Evolutionary conservation across 2,888 invertebrate species (phyloP).

Genomic region (Chrysina gloriosa): DNA sequence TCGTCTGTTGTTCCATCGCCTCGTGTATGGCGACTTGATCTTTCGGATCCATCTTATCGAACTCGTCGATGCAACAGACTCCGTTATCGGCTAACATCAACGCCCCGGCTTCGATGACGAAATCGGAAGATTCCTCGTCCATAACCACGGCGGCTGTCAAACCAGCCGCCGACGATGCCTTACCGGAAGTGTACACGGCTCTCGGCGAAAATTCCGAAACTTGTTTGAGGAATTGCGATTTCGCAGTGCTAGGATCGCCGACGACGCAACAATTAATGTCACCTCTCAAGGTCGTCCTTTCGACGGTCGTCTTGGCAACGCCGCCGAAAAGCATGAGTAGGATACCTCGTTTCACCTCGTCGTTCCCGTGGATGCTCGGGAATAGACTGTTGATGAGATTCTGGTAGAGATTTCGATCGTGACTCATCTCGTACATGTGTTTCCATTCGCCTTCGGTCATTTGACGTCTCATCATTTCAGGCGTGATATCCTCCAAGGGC

Average conservation of each 20-base stretch:
- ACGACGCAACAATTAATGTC: slow-evolving; percentile 98
- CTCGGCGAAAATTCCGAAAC: slow-evolving; percentile 94
- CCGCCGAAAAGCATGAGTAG: slow-evolving; percentile 97
- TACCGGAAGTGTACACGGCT: slow-evolving; percentile 98
- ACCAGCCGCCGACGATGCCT: slow-evolving; percentile 98
- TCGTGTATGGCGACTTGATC: slow-evolving; percentile 99
- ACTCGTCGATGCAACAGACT: slow-evolving; percentile 99
- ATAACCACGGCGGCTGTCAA: slow-evolving; percentile 97
- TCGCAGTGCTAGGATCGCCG: slow-evolving; percentile 98
- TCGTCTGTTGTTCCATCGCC: slow-evolving; percentile 99
- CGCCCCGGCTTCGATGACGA: slow-evolving; percentile 99
- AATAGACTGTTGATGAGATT: slow-evolving; percentile 93
- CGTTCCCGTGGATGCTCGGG: slow-evolving; percentile 96
- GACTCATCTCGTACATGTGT: slow-evolving; percentile 96
- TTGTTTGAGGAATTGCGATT: slow-evolving; percentile 96
- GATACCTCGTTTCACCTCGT: slow-evolving; percentile 92
- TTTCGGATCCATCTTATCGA: slow-evolving; percentile 98
- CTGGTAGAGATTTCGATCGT: slow-evolving; percentile 88
- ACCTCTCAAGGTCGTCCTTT: slow-evolving; percentile 91
- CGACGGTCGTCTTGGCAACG: slow-evolving; percentile 92
- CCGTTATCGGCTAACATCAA: slow-evolving; percentile 99
- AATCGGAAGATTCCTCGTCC: slow-evolving; percentile 98
- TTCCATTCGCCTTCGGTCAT: slow-evolving; percentile 96
- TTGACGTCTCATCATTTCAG: slow-evolving; percentile 91
- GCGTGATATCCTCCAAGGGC: slow-evolving; percentile 88